Evolutionary conservation across 2,888 invertebrate species (phyloP).

Genomic region (Julus scanicus): DNA sequence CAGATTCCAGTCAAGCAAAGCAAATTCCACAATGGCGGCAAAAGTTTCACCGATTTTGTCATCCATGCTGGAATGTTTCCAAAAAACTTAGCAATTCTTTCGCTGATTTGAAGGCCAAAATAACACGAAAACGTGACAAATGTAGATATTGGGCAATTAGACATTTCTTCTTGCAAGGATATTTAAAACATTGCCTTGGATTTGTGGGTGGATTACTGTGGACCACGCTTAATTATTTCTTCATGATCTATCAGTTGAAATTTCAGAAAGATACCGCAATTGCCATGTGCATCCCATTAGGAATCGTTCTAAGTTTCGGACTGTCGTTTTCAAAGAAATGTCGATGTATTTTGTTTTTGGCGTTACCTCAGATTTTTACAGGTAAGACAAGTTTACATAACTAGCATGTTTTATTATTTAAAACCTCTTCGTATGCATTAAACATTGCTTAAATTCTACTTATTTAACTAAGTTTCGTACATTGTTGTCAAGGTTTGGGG

Average conservation of each 20-base stretch:
- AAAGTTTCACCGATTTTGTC: neutral
- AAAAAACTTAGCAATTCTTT: neutral
- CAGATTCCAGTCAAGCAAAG: neutral
- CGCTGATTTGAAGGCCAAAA: neutral
- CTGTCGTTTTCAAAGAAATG: slow-evolving; percentile 50
- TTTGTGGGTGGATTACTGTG: slow-evolving; percentile 48
- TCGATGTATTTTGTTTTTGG: slow-evolving; percentile 48
- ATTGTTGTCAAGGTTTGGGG: too few relatives aligned
- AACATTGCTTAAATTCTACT: too few relatives aligned
- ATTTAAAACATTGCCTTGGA: slow-evolving; percentile 8
- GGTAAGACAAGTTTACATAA: neutral
- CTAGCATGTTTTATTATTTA: too few relatives aligned
- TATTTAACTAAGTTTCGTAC: too few relatives aligned
- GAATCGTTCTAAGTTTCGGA: neutral
- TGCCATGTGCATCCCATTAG: slow-evolving; percentile 7
- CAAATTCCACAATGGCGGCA: neutral
- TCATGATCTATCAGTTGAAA: slow-evolving; percentile 4
- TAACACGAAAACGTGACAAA: neutral
- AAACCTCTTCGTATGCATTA: too few relatives aligned
- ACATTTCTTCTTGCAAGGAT: neutral
- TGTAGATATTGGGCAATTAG: neutral
- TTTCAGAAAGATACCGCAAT: neutral
- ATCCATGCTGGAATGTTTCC: neutral
- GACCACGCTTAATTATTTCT: slow-evolving; percentile 25
- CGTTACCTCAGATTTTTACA: slow-evolving; percentile 53